Conservation (phyloP, 64 coral and sea anemone species). For the Montipora efflorescens region DNA sequence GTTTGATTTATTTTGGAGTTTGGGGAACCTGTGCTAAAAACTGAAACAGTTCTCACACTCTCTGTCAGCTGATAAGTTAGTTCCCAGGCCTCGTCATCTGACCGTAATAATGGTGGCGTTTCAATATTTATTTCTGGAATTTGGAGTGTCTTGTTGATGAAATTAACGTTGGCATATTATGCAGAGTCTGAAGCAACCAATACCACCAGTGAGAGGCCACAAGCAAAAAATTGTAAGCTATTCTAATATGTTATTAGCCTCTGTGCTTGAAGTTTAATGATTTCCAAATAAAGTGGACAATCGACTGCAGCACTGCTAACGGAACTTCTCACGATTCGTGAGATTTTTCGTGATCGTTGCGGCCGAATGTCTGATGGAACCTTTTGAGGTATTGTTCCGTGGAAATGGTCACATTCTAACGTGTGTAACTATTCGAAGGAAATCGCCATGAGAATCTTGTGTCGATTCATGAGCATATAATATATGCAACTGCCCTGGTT, state of each 20-base stretch:
- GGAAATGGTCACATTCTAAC: too few species aligned
- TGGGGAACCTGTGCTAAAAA: too few species aligned
- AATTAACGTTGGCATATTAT: not conserved
- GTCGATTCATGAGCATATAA: too few species aligned
- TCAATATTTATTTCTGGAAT: not conserved
- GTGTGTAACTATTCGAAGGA: not conserved
- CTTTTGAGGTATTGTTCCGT: not conserved
- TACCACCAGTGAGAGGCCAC: constrained; percentile 65
- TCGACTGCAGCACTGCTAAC: not conserved
- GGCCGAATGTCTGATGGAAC: not conserved
- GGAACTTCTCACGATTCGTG: not conserved
- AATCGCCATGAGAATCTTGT: not conserved
- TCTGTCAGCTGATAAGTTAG: not conserved
- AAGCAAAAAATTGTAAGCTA: constrained; percentile 71
- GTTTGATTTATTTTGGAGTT: too few species aligned
- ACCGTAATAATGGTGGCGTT: constrained; percentile 2
- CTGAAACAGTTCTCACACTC: too few species aligned
- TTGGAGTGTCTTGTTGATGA: not conserved
- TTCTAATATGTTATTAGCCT: not conserved
- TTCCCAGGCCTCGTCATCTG: not conserved
- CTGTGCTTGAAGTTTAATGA: not conserved
- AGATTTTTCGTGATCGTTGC: not conserved
- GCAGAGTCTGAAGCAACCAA: constrained; percentile 30
- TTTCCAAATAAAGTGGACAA: too few species aligned
- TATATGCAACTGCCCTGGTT: too few species aligned